Conservation (phyloP, 2,888 invertebrate species). For the Drosophila colorata region DNA sequence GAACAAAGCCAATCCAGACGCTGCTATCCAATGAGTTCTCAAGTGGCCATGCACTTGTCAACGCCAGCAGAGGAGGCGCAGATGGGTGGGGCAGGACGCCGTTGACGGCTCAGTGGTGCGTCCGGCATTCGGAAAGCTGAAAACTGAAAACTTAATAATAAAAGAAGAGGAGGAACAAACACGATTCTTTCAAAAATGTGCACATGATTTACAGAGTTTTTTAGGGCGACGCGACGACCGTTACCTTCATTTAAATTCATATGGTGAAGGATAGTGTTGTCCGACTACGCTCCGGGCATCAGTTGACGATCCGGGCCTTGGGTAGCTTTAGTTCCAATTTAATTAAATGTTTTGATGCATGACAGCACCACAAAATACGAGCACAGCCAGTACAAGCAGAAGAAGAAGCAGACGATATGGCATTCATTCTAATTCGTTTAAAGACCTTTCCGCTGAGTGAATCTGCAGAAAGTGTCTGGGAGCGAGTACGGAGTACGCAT, state of each 20-base stretch:
- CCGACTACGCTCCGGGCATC: conserved; percentile 5
- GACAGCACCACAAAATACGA: conserved; percentile 56
- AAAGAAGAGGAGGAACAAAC: conserved; percentile 20
- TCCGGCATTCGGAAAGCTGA: conserved; percentile 17
- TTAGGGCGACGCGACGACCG: conserved; percentile 16
- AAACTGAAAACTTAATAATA: conserved; percentile 21
- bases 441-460: conserved; percentile 70
- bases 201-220: conserved; percentile 67
- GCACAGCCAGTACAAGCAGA: conserved; percentile 10
- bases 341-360: conserved; percentile 81
- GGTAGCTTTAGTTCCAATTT: conserved; percentile 68
- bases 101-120: conserved; percentile 25
- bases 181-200: conserved; percentile 66
- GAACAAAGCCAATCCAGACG: conserved; percentile 71
- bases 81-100: not conserved
- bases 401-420: conserved; percentile 40
- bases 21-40: conserved; percentile 36
- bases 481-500: not conserved
- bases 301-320: conserved; percentile 2
- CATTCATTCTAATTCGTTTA: conserved; percentile 74
- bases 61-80: not conserved
- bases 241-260: conserved; percentile 73
- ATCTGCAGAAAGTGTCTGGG: conserved; percentile 35
- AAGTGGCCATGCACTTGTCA: conserved; percentile 36
- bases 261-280: conserved; percentile 25